A percentile compares a stretch with the other conserved stretches of the same genome.
Conservation (phyloP, 2,888 invertebrate species). For the Colletes collaris region DNA sequence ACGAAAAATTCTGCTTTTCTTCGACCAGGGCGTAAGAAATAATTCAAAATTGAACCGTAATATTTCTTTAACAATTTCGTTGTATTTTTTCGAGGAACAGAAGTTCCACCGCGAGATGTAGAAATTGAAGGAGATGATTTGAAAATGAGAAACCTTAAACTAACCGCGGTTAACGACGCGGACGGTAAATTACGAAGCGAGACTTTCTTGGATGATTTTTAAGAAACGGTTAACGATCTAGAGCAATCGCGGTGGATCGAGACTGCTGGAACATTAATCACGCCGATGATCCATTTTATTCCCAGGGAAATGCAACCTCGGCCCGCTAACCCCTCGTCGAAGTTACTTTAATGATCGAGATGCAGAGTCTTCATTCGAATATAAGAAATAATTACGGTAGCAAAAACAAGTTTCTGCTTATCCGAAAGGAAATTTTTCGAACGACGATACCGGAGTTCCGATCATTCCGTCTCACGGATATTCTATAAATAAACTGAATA, state of each 20-base stretch:
- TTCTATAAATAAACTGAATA: too few relatives aligned
- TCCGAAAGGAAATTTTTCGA: constrained; percentile 6
- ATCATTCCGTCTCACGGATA: too few relatives aligned
- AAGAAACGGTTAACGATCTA: constrained; percentile 38
- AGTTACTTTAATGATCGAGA: constrained; percentile 41
- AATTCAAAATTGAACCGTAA: too few relatives aligned
- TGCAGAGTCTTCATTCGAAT: background rate
- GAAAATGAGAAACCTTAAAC: background rate
- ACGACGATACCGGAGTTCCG: too few relatives aligned
- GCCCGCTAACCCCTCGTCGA: background rate
- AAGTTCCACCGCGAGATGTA: background rate
- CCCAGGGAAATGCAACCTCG: constrained; percentile 18
- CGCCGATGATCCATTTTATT: constrained; percentile 49
- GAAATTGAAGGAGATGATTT: background rate
- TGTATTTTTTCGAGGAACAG: background rate
- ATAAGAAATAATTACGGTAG: constrained; percentile 2
- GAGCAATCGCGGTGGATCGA: constrained; percentile 32
- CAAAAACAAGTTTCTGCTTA: constrained; percentile 4
- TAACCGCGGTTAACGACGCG: background rate
- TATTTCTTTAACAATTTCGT: background rate
- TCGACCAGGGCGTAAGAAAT: too few relatives aligned
- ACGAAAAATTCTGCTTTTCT: too few relatives aligned
- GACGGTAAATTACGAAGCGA: constrained; percentile 16
- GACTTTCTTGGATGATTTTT: constrained; percentile 27
- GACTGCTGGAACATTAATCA: constrained; percentile 42